These are phyloP conservation scores for Stegodyphus dumicola DNA, from an alignment of 1,140 invertebrate species.

Conservation along the genomic window DNA sequence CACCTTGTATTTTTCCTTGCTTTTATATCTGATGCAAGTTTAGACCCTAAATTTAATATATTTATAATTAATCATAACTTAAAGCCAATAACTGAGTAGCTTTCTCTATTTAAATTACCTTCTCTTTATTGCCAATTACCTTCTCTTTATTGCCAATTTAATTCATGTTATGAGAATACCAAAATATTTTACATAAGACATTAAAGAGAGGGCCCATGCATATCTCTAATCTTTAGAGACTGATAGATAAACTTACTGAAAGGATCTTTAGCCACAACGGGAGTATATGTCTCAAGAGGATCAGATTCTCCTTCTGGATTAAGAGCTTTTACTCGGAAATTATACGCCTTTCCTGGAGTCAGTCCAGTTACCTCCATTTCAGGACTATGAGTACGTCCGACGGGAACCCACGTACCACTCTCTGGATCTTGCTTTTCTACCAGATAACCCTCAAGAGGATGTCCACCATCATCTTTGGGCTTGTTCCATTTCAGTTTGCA, in stretches of 20 bases:
- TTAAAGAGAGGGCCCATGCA: no score
- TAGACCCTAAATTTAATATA: no score
- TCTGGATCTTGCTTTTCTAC: constrained; percentile 94
- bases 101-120: no score
- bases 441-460: constrained; percentile 86
- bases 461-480: constrained; percentile 67
- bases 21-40: no score
- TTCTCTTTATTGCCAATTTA: no score
- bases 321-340: constrained; percentile 96
- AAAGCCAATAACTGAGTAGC: no score
- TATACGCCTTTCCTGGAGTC: constrained; percentile 95
- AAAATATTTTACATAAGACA: no score
- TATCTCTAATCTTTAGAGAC: constrained; percentile 82
- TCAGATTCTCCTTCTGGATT: constrained; percentile 99
- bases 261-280: constrained; percentile 74
- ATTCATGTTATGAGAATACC: no score
- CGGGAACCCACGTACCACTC: constrained; percentile 94
- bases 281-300: constrained; percentile 83
- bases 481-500: constrained; percentile 69
- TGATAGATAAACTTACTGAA: constrained; percentile 67
- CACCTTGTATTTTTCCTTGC: no score
- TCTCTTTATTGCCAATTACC: no score
- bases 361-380: constrained; percentile 90
- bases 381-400: constrained; percentile 83
- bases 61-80: no score